A percentile compares a stretch with the other conserved stretches of the same genome.
Evolutionary conservation across 1,140 invertebrate species (phyloP).

Genomic region (Micrasema longulum): DNA sequence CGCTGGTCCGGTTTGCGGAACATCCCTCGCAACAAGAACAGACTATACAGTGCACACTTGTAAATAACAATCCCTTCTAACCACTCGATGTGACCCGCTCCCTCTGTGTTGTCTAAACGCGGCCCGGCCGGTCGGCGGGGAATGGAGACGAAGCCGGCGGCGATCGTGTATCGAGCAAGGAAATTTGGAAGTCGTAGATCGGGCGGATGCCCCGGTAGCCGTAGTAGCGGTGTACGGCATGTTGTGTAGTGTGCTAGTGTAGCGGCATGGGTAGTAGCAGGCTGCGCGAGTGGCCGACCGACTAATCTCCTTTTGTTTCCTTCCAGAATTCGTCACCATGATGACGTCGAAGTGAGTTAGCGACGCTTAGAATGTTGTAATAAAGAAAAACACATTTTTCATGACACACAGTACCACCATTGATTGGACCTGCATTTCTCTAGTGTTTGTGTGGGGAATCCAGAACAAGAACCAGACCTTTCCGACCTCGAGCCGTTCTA

Average conservation of each 20-base stretch:
- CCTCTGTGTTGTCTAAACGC: conserved; percentile 22
- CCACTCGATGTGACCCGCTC: background rate
- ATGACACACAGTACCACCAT: conserved; percentile 70
- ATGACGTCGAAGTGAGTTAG: conserved; percentile 96
- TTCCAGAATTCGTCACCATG: conserved; percentile 98
- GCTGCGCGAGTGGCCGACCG: background rate
- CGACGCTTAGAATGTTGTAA: conserved; percentile 62
- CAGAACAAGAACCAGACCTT: conserved; percentile 47
- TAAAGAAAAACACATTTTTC: conserved; percentile 68
- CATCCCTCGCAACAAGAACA: no score
- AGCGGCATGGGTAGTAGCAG: conserved; percentile 4
- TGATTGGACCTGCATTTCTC: conserved; percentile 70
- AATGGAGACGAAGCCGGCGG: background rate
- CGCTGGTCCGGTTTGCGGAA: conserved; percentile 17
- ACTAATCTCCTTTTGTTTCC: conserved; percentile 58
- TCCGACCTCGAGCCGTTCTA: conserved; percentile 50
- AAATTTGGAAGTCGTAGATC: conserved; percentile 53
- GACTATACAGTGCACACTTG: background rate
- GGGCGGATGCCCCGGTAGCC: no score
- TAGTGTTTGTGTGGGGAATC: conserved; percentile 63
- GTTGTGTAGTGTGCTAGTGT: conserved; percentile 10
- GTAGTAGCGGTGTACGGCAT: conserved; percentile 46
- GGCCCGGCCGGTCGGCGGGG: background rate
- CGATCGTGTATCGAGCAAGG: conserved; percentile 41
- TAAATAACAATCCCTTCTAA: background rate